phyloP scores from a whole-genome alignment of 2,797 vertebrate genomes.

The Siniperca obscura region DNA sequence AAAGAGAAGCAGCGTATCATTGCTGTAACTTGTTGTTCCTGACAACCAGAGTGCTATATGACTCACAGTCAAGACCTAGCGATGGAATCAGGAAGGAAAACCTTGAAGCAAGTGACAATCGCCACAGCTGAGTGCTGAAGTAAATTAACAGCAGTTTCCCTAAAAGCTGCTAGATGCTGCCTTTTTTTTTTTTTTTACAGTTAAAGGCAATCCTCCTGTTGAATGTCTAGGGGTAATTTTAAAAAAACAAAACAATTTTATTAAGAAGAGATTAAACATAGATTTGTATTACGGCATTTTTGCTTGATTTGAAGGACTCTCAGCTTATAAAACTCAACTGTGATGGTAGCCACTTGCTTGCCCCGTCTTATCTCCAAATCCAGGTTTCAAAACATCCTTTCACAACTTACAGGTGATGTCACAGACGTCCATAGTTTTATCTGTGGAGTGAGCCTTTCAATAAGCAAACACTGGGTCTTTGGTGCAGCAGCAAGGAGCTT shows the following conservation, averaged over 20 bases:
- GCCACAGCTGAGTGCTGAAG: slow-evolving; percentile 28
- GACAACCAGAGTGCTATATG: slow-evolving; percentile 41
- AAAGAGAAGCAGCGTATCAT: slow-evolving; percentile 34
- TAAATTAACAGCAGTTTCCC: not conserved
- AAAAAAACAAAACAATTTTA: not conserved
- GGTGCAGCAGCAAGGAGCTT: not conserved
- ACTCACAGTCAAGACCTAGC: slow-evolving; percentile 45
- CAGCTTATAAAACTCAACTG: not conserved
- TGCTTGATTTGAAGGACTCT: not conserved
- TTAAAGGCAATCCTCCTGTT: not conserved
- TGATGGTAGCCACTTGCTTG: not conserved
- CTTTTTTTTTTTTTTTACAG: not conserved
- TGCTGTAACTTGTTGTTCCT: slow-evolving; percentile 62
- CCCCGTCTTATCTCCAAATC: not conserved
- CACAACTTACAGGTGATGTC: not conserved
- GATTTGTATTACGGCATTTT: not conserved
- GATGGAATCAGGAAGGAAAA: slow-evolving; percentile 73
- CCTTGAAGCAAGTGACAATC: slow-evolving; percentile 28
- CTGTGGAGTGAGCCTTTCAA: not conserved
- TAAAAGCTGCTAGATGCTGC: not conserved
- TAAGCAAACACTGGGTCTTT: not conserved
- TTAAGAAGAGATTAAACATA: not conserved
- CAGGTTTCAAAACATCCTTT: not conserved
- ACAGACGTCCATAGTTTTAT: not conserved
- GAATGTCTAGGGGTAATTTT: not conserved